Conservation (phyloP, 2,888 invertebrate species). For the Drosophila siamana region DNA sequence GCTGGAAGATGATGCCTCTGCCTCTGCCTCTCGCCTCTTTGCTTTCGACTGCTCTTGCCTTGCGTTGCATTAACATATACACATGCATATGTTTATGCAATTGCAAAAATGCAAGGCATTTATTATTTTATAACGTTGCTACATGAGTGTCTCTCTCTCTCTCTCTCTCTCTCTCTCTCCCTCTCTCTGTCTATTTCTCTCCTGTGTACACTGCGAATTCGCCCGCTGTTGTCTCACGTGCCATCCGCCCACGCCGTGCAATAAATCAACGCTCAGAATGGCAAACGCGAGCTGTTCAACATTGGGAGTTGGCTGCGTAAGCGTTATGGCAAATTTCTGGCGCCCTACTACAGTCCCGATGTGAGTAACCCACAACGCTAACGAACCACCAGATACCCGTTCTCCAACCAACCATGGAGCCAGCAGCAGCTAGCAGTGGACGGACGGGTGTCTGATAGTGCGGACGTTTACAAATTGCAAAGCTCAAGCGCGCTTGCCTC, state of each 20-base stretch:
- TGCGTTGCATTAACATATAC: conserved; percentile 77
- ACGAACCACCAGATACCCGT: conserved; percentile 57
- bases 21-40: too few relatives aligned
- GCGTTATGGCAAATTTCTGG: conserved; percentile 88
- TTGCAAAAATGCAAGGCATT: conserved; percentile 81
- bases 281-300: conserved; percentile 88
- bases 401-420: too few relatives aligned
- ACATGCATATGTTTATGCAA: conserved; percentile 80
- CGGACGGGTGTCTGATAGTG: conserved; percentile 68
- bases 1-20: too few relatives aligned
- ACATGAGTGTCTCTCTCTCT: conserved; percentile 39
- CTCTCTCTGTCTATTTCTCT: conserved; percentile 5
- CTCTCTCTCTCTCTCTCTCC: conserved; percentile 10
- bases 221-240: conserved; percentile 71
- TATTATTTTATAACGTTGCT: conserved; percentile 77
- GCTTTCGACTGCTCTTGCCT: conserved; percentile 2
- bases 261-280: conserved; percentile 86
- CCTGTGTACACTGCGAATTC: conserved; percentile 14
- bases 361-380: conserved; percentile 75
- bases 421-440: too few relatives aligned
- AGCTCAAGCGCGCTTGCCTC: conserved; percentile 72
- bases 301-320: conserved; percentile 89
- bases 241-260: conserved; percentile 68
- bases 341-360: conserved; percentile 87
- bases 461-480: conserved; percentile 79